A percentile compares a stretch with the other conserved stretches of the same genome.
Conservation (phyloP, 2,888 invertebrate genomes). For the Amphipoea oculea region DNA sequence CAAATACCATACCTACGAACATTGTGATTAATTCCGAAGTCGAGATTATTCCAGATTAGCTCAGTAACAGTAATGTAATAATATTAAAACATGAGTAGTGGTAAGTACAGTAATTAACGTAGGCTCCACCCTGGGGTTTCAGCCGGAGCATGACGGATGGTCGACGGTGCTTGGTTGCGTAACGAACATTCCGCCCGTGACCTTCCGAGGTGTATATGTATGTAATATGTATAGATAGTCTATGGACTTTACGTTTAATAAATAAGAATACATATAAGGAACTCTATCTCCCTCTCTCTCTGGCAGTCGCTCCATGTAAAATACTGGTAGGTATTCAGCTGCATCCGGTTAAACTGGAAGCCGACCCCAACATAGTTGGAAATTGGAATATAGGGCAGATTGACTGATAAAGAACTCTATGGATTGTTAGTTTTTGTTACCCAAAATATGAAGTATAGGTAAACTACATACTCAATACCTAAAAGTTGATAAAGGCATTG, state of each 20-base stretch:
- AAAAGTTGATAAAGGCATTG: neutral
- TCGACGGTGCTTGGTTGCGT: slow-evolving; percentile 80
- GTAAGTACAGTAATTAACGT: slow-evolving; percentile 50
- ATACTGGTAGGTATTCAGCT: neutral
- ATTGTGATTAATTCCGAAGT: slow-evolving; percentile 14
- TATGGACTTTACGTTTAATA: slow-evolving; percentile 3
- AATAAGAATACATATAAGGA: neutral
- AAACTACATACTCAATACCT: neutral
- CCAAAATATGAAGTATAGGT: neutral
- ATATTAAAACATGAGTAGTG: slow-evolving; percentile 26
- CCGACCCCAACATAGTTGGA: neutral
- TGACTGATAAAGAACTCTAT: neutral
- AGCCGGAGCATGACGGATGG: slow-evolving; percentile 82
- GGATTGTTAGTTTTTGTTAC: neutral
- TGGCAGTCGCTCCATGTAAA: neutral
- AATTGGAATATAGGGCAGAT: too few relatives aligned
- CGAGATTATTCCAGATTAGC: slow-evolving; percentile 25
- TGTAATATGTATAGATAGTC: neutral
- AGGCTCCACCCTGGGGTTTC: slow-evolving; percentile 52
- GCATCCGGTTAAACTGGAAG: neutral
- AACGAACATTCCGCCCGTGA: slow-evolving; percentile 79
- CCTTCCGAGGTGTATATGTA: slow-evolving; percentile 68
- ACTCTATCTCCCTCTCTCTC: too few relatives aligned
- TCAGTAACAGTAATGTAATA: slow-evolving; percentile 36
- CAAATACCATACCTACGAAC: slow-evolving; percentile 3